These are phyloP conservation scores for Drosophila quadrilineata DNA, from an alignment of 1,140 invertebrate genomes.

Conservation along the genomic window DNA sequence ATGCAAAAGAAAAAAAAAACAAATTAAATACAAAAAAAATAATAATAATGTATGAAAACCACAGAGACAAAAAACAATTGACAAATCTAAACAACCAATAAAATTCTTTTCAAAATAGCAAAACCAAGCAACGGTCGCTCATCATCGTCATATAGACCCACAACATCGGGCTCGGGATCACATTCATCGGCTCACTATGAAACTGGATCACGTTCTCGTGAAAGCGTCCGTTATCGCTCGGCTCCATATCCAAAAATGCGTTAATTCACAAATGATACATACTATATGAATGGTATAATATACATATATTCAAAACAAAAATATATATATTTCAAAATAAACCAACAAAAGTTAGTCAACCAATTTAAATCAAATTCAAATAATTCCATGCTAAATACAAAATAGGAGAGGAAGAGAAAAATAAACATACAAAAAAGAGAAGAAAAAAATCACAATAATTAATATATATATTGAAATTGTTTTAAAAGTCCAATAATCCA, in stretches of 20 bases:
- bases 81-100: constrained; percentile 71
- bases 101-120: constrained; percentile 79
- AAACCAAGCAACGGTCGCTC: constrained; percentile 81
- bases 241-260: constrained; percentile 81
- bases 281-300: constrained; percentile 20
- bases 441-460: constrained; percentile 18
- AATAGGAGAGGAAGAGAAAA: constrained; percentile 31
- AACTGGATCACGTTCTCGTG: constrained; percentile 80
- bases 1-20: constrained; percentile 10
- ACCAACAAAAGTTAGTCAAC: constrained; percentile 30
- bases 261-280: constrained; percentile 66
- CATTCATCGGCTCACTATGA: constrained; percentile 80
- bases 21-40: constrained; percentile 15
- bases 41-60: constrained; percentile 13
- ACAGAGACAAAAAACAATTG: constrained; percentile 61
- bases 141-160: constrained; percentile 80
- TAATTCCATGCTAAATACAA: constrained; percentile 38
- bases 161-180: constrained; percentile 79
- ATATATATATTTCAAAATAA: constrained; percentile 33
- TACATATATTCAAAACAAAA: not conserved
- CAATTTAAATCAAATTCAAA: constrained; percentile 8
- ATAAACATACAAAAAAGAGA: constrained; percentile 23
- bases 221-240: constrained; percentile 81
- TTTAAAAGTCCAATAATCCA: constrained; percentile 66
- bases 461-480: constrained; percentile 49